A percentile compares a stretch with the other conserved stretches of the same genome.
These are phyloP conservation scores for Microctenopoma lineatum DNA, from an alignment of 2,797 vertebrate species.

Conservation along the genomic window DNA sequence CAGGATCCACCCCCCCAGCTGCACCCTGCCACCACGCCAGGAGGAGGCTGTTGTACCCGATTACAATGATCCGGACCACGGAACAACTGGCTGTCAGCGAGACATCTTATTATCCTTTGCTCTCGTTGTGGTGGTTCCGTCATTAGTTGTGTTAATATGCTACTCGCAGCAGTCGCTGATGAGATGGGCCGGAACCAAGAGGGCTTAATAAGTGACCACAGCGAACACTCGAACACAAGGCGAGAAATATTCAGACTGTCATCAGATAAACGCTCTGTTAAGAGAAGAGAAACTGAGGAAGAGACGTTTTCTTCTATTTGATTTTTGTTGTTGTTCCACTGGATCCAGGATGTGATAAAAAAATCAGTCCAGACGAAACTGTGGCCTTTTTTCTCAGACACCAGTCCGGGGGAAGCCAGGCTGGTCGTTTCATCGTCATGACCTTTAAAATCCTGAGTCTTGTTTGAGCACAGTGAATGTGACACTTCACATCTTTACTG, in stretches of 20 bases:
- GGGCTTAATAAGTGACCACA: background rate
- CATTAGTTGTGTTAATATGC: conserved; percentile 24
- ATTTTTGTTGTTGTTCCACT: conserved; percentile 26
- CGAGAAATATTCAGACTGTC: conserved; percentile 28
- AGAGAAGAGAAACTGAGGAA: background rate
- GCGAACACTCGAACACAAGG: conserved; percentile 7
- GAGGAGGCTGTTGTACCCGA: conserved; percentile 32
- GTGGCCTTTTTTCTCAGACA: conserved; percentile 54
- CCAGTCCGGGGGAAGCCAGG: conserved; percentile 44
- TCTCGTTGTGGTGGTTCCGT: conserved; percentile 27
- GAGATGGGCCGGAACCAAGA: conserved; percentile 8
- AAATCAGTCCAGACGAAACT: conserved; percentile 52
- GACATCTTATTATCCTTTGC: conserved; percentile 31
- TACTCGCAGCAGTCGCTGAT: conserved; percentile 9
- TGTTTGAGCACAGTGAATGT: conserved; percentile 38
- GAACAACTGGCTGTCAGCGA: conserved; percentile 58
- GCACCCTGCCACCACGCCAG: conserved; percentile 37
- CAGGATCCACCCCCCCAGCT: conserved; percentile 55
- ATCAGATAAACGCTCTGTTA: background rate
- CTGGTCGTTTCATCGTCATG: conserved; percentile 53
- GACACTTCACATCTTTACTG: conserved; percentile 38
- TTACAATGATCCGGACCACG: conserved; percentile 44
- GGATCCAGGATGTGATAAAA: conserved; percentile 53
- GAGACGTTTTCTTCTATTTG: conserved; percentile 23
- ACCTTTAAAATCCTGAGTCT: conserved; percentile 56